Evolutionary conservation across 2,113 vertebrate genomes (phyloP).

Genomic region (Speoplatyrhinus poulsoni): DNA sequence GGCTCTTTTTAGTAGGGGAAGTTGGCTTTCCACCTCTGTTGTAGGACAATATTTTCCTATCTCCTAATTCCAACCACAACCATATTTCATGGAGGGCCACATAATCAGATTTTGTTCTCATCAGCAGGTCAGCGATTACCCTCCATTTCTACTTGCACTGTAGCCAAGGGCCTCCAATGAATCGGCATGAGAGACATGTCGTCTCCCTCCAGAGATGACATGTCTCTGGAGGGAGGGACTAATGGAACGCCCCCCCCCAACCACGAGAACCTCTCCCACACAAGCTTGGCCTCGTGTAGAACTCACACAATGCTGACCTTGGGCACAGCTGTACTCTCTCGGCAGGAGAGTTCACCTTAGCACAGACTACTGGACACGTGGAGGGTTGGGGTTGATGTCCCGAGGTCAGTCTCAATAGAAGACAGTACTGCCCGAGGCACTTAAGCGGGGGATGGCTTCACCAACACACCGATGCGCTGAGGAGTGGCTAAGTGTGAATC

Average conservation of each 20-base stretch:
- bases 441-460: conserved; percentile 2
- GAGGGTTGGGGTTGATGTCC: conserved; percentile 30
- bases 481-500: background rate
- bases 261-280: conserved; percentile 6
- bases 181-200: conserved; percentile 23
- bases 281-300: conserved; percentile 7
- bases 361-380: conserved; percentile 18
- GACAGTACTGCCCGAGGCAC: conserved; percentile 16
- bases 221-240: conserved; percentile 38
- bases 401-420: conserved; percentile 19
- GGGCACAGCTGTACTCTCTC: conserved; percentile 34
- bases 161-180: conserved; percentile 22
- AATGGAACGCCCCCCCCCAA: conserved; percentile 41
- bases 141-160: conserved; percentile 30
- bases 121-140: conserved; percentile 34
- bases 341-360: conserved; percentile 11
- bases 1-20: conserved; percentile 32
- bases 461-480: background rate
- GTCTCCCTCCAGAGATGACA: too few relatives aligned
- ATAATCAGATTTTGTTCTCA: conserved; percentile 19
- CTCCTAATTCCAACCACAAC: conserved; percentile 29
- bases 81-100: conserved; percentile 42
- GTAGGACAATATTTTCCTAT: conserved; percentile 48
- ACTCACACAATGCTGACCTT: conserved; percentile 39
- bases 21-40: conserved; percentile 53